Evolutionary conservation across 2,113 vertebrate species (phyloP).

Genomic region (Cyanoramphus novaezelandiae): DNA sequence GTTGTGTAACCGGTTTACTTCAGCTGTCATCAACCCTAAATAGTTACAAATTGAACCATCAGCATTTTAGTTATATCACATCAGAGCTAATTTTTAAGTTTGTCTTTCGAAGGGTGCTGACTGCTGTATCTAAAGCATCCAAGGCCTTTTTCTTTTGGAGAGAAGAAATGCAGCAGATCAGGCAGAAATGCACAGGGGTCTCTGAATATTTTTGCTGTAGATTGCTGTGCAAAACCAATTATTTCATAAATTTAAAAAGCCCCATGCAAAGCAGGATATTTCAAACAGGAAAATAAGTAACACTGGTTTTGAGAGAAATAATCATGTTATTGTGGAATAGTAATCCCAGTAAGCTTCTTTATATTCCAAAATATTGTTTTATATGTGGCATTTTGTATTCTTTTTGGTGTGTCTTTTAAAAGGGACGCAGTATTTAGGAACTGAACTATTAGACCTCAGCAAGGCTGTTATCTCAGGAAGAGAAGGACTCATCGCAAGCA

Average conservation of each 20-base stretch:
- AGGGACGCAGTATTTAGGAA: conserved; percentile 18
- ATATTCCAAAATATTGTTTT: conserved; percentile 50
- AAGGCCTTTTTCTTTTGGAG: conserved; percentile 38
- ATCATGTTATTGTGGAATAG: conserved; percentile 44
- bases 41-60: conserved; percentile 30
- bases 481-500: not conserved
- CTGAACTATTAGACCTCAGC: conserved; percentile 48
- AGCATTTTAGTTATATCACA: conserved; percentile 33
- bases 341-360: conserved; percentile 47
- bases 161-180: conserved; percentile 7
- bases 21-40: not conserved
- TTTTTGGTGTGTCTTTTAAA: conserved; percentile 27
- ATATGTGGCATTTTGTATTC: conserved; percentile 36
- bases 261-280: conserved; percentile 62
- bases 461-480: conserved; percentile 30
- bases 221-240: conserved; percentile 45
- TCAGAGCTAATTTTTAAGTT: conserved; percentile 53
- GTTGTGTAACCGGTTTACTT: not conserved
- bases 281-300: conserved; percentile 54
- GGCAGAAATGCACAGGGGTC: conserved; percentile 24
- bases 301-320: conserved; percentile 51
- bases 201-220: conserved; percentile 27
- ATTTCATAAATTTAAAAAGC: conserved; percentile 53
- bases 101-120: conserved; percentile 30
- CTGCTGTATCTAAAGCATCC: conserved; percentile 4